Evolutionary conservation across 2,888 invertebrate genomes (phyloP), one percentile per base, ranked within the genome.

Genomic region (Tachystola acroxantha): DNA sequence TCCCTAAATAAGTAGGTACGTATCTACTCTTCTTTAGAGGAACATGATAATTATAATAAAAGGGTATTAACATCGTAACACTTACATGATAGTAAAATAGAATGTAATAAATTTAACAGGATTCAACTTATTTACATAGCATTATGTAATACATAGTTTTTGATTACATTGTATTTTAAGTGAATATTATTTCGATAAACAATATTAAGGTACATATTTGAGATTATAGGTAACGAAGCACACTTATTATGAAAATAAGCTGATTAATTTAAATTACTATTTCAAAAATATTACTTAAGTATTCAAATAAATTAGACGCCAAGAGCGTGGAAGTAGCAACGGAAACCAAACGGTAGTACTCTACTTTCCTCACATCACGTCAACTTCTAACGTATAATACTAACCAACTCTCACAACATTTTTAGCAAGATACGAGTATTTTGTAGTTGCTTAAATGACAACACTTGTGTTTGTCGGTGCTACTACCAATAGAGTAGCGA

Each of bases 41-140:
- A 80, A 72, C 71, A 48, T 51, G 46, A 58, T 60, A 57, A 56
- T 66, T 68, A 24, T 64, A 68, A 71, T 79, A 75, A 71, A 80
- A 72, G 69, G 71, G 74, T 82, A 80, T 80, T 67, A 77, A 78
- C 72, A 77, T 65, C 69, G 73, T 79, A 85, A 85, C 84, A 85
- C 84, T 85, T 85, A 82, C 57, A 66, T 53, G 62, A 72, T 82
- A 84, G 65, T 84, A 82, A 84, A 84, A 85, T 85, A 85, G 85
- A 85, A 84, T 85, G 85, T 84, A 74, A 78, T 79, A 82, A 78
- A 68, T 82, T 82, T 84, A 84, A 85, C 84, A 84, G 80, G 81
- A 73, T 79, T 66, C 65, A 84, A 82, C 80, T 82, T 84, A 84
- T 85, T 78, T 85, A 84, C 81, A 85, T 68, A 72, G 71, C 54